Evolutionary conservation across 2,888 invertebrate species (phyloP), one percentile per base, ranked within the genome.

Genomic region (Gastracanthus pulcherrimus): DNA sequence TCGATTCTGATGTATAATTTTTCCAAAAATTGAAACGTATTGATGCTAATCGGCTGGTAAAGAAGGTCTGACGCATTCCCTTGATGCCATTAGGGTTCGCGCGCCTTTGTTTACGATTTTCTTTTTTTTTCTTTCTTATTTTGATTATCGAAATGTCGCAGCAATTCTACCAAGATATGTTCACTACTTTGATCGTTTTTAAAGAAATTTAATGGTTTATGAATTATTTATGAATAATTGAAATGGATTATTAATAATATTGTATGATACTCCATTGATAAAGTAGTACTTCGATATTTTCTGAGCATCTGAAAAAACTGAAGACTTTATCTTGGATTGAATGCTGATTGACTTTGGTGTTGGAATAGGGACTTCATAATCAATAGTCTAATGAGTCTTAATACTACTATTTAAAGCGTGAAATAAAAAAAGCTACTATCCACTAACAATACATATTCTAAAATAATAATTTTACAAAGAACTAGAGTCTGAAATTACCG

Each of bases 381-480:
- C 6, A 29, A 77, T 0, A 64, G 23, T 76, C 45, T 66, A 76
- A 55, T 55, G 34, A 70, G 6, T 64, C 70, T 64, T 66, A 71
- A 66, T 66, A 5, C 76, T 80, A 80, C 75, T 60, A 38, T 66
- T 60, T 7, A 48, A 76, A 81, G 81, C 77, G 67, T 81, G 64
- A 81, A 74, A 81, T 67, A 80, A 66, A 64, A 79, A 58, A 81
- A 81, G 77, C 81, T 77, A 62, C 77, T 81, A 72, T 71, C 29
- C 66, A 66, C 80, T 71, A 76, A 69, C 6, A 72, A 36, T 67
- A 66, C 45, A 38, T 45, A 2, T 64, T 76, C 48, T n/a, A 76
- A 70, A 76, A 67, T 55, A 66, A 72, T 64, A 64, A 75, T 41
- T 34, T 72, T 76, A 55, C 19, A 64, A 9, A 51, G 69, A 51